Evolutionary conservation across 2,888 invertebrate genomes (phyloP), one percentile per base, ranked within the genome.

Genomic region (Tipula confusa): DNA sequence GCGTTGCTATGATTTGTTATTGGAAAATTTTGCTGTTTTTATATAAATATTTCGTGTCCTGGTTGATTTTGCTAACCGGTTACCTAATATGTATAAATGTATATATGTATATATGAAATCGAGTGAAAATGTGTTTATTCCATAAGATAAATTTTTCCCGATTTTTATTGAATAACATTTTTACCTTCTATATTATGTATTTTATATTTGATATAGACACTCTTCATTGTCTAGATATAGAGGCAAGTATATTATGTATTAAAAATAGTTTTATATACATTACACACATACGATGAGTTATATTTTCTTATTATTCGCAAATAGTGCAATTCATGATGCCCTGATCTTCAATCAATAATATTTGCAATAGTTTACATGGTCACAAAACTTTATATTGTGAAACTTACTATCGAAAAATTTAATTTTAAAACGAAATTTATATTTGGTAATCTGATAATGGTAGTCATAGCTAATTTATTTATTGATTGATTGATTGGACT

Each of bases 71-170:
- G 64, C 64, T 64, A 18, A 64, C 64, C 64, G 64, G 64, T 64
- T 64, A 64, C 64, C 64, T 64, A 9, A 64, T 64, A 64, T 64
- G 64, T 64, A 64, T 64, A 64, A 64, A 64, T 64, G 64, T 64
- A 64, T 64, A 64, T 64, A 64, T 64, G 64, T 64, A 64, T 64
- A 43, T 5, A 43, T 43, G 43, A 24, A 9, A 64, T 9, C 9
- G 24, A 64, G 11, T 64, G 64, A 64, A 64, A 64, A 64, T n/a
- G 0, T n/a, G 13, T 13, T 43, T 43, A n/a, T n/a, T n/a, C n/a
- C 43, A 43, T 43, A n/a, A n/a, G n/a, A 43, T 13, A 6, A n/a
- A 6, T n/a, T 43, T 43, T 43, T 43, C 6, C n/a, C 43, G 43
- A 43, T 43, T 43, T n/a, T 43, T 13, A 13, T 43, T n/a, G n/a